phyloP scores from a whole-genome alignment of 64 coral and sea anemone species.

The Catalaphyllia jardinei region DNA sequence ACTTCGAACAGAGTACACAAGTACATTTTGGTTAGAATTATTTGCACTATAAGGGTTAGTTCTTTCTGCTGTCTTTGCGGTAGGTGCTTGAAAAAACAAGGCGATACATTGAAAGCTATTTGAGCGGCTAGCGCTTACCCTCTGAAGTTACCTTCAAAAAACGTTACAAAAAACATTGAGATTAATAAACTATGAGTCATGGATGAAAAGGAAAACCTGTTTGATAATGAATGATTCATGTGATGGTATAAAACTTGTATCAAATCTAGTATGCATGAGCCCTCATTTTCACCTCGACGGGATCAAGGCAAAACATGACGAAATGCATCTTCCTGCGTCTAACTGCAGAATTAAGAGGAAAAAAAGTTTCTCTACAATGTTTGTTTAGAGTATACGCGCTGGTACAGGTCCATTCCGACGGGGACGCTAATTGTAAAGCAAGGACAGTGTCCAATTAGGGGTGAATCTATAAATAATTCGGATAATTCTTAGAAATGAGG shows the following conservation, averaged over 20 bases:
- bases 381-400: background rate
- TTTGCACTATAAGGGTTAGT: background rate
- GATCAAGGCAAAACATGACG: too few species aligned
- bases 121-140: background rate
- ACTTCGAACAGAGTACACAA: background rate
- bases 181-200: slow-evolving; percentile 4
- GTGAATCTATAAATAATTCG: background rate
- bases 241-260: slow-evolving; percentile 2
- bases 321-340: slow-evolving; percentile 18
- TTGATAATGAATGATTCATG: slow-evolving; percentile 17
- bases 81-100: background rate
- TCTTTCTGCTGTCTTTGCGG: background rate
- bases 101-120: background rate
- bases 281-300: too few species aligned
- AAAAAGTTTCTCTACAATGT: background rate
- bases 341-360: slow-evolving; percentile 5
- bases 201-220: slow-evolving; percentile 10
- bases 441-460: background rate
- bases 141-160: background rate
- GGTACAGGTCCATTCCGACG: too few species aligned
- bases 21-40: background rate
- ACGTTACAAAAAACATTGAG: background rate
- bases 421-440: too few species aligned
- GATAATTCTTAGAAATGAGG: background rate
- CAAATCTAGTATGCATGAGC: too few species aligned